phyloP scores from a whole-genome alignment of 2,888 invertebrate species.

The Aromia moschata region DNA sequence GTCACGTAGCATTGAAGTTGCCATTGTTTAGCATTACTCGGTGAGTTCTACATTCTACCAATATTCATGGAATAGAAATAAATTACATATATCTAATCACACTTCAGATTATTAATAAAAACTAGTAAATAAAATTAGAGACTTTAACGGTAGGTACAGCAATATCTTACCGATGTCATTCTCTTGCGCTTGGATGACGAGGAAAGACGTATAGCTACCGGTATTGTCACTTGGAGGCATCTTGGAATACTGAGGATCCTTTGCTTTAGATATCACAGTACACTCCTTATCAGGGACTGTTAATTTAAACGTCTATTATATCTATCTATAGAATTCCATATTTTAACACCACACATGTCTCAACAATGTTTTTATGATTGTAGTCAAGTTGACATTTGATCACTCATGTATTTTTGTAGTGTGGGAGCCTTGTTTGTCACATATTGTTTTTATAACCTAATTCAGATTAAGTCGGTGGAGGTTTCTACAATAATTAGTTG shows the following conservation, averaged over 20 bases:
- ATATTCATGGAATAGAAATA: too few relatives aligned
- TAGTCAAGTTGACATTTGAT: background rate
- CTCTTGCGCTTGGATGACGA: constrained; percentile 27
- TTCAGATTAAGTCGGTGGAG: constrained; percentile 10
- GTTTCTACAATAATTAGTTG: constrained; percentile 6
- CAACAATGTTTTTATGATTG: constrained; percentile 5
- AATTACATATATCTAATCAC: too few relatives aligned
- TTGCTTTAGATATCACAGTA: background rate
- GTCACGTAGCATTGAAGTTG: too few relatives aligned
- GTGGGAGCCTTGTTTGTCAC: constrained; percentile 10
- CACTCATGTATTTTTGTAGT: constrained; percentile 6
- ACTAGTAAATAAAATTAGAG: too few relatives aligned
- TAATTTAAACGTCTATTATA: too few relatives aligned
- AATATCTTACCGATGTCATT: constrained; percentile 30
- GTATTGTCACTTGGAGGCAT: constrained; percentile 27
- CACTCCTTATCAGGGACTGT: background rate
- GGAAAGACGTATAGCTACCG: constrained; percentile 18
- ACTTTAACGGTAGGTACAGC: constrained; percentile 33
- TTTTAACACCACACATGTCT: too few relatives aligned
- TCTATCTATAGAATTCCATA: too few relatives aligned
- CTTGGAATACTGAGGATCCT: constrained; percentile 12
- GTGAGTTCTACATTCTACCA: too few relatives aligned
- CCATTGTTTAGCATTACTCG: too few relatives aligned
- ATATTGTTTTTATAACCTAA: constrained; percentile 18
- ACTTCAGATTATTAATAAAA: too few relatives aligned